A percentile compares a stretch with the other conserved stretches of the same genome.
Conservation (phyloP, 2,797 vertebrate species). For the Callimico goeldii region DNA sequence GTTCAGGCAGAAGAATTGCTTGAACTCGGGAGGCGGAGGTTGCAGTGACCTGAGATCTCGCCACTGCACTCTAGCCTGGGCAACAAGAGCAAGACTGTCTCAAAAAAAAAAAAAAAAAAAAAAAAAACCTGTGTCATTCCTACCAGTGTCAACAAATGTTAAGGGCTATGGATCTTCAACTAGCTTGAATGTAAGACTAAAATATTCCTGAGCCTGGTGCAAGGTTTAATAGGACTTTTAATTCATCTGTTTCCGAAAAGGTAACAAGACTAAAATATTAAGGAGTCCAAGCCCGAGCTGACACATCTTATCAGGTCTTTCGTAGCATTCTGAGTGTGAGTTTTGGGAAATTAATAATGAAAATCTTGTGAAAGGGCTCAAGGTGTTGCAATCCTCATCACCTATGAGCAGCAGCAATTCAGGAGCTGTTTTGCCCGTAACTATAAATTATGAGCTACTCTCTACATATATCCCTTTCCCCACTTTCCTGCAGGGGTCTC, state of each 20-base stretch:
- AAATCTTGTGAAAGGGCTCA: neutral
- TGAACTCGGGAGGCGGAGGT: too few species aligned
- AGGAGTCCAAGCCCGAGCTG: neutral
- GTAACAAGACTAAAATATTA: neutral
- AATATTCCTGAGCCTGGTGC: neutral
- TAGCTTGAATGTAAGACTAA: constrained; percentile 1
- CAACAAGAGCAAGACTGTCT: neutral
- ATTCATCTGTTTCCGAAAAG: neutral
- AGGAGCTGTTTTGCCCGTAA: neutral
- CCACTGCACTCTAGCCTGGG: neutral
- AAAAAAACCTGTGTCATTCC: neutral
- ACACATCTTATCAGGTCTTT: neutral
- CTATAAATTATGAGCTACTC: neutral
- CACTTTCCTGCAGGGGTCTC: neutral
- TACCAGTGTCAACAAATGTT: neutral
- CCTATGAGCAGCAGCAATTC: neutral
- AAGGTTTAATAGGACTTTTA: neutral
- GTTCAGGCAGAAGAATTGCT: neutral
- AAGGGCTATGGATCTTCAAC: neutral
- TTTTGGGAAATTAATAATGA: neutral
- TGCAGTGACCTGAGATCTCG: neutral
- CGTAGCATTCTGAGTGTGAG: neutral
- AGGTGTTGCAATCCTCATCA: neutral
- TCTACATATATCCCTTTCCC: neutral
- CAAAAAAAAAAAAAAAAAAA: neutral